Evolutionary conservation across 2,888 invertebrate species (phyloP).

Genomic region (Chorisops tibialis): DNA sequence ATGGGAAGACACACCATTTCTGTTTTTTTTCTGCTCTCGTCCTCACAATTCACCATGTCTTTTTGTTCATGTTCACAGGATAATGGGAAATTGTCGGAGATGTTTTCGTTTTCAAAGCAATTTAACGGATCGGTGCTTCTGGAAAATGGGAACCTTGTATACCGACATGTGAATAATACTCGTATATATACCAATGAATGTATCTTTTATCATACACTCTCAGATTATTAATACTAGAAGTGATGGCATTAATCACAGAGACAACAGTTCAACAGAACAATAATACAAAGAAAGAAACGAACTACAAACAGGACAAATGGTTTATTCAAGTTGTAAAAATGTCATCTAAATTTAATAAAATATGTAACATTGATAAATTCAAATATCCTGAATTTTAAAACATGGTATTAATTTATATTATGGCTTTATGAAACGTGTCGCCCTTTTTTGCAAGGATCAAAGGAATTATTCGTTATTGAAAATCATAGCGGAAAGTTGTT

Average conservation of each 20-base stretch:
- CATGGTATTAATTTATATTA: too few relatives aligned
- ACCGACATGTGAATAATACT: not conserved
- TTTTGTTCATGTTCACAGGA: conserved; percentile 21
- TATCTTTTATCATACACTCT: conserved; percentile 7
- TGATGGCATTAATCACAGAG: conserved; percentile 22
- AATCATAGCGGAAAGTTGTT: too few relatives aligned
- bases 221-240: conserved; percentile 14
- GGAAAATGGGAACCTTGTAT: conserved; percentile 18
- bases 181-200: not conserved
- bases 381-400: too few relatives aligned
- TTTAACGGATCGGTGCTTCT: conserved; percentile 26
- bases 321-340: conserved; percentile 19
- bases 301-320: conserved; percentile 19
- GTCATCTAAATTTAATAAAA: too few relatives aligned
- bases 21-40: not conserved
- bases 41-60: conserved; percentile 7
- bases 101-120: conserved; percentile 28
- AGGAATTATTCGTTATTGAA: too few relatives aligned
- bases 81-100: conserved; percentile 26
- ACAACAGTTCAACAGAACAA: not conserved
- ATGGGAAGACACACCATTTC: not conserved
- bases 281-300: not conserved
- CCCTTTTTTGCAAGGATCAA: too few relatives aligned
- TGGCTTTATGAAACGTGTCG: too few relatives aligned
- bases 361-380: too few relatives aligned